phyloP scores from a whole-genome alignment of 2,888 invertebrate genomes.

The Polymixis lichenea region DNA sequence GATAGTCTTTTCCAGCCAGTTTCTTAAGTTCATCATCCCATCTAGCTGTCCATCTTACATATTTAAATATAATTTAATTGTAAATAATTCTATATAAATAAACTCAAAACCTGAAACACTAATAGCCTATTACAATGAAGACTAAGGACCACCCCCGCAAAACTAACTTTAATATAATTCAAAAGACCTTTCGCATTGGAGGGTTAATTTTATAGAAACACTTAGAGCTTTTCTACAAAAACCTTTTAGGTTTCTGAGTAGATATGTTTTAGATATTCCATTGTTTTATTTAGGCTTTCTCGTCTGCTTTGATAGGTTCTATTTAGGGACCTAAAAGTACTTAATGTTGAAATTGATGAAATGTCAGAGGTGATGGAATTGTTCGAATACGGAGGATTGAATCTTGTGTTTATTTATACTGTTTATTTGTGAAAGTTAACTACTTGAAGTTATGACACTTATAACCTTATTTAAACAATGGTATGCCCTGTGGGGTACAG shows the following conservation, averaged over 20 bases:
- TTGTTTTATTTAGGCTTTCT: slow-evolving; percentile 18
- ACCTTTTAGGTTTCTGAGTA: slow-evolving; percentile 19
- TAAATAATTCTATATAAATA: neutral
- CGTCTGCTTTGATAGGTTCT: neutral
- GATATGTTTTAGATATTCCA: slow-evolving; percentile 12
- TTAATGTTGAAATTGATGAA: neutral
- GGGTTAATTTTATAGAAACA: slow-evolving; percentile 11
- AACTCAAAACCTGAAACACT: slow-evolving; percentile 1
- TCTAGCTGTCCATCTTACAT: no score
- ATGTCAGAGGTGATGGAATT: neutral
- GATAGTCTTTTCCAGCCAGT: no score
- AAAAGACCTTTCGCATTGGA: neutral
- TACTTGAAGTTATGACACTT: neutral
- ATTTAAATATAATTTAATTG: neutral
- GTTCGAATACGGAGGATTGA: neutral
- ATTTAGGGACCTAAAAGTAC: neutral
- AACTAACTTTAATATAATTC: slow-evolving; percentile 20
- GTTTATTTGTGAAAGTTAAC: no score
- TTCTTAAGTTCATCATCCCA: no score
- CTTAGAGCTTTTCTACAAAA: slow-evolving; percentile 10
- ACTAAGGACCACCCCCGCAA: neutral
- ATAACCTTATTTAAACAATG: no score
- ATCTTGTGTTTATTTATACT: neutral
- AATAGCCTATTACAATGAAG: neutral
- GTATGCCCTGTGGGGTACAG: no score